Conservation (phyloP, 1,140 invertebrate genomes). For the Physella acuta region DNA sequence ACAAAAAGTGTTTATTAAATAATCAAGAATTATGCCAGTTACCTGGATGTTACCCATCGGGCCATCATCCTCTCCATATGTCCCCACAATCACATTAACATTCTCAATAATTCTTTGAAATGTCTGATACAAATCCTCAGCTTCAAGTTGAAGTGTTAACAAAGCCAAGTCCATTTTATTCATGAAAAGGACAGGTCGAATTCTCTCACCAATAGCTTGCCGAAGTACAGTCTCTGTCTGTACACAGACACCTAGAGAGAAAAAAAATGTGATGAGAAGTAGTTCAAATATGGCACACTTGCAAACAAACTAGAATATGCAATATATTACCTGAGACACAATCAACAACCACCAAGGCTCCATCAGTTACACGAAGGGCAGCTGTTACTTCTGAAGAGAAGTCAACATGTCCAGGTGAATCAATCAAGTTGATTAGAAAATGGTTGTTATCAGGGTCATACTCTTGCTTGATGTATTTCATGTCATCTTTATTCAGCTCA, state of each 20-base stretch:
- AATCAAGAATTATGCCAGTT: conserved; percentile 18
- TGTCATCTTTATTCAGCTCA: conserved; percentile 88
- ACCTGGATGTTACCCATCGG: conserved; percentile 88
- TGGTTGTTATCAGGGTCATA: conserved; percentile 76
- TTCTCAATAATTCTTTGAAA: conserved; percentile 99
- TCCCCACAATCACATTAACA: conserved; percentile 99
- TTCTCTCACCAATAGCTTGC: conserved; percentile 98
- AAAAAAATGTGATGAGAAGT: neutral
- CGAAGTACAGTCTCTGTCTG: conserved; percentile 98
- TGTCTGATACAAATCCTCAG: conserved; percentile 96
- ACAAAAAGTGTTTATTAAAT: neutral
- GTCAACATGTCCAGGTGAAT: conserved; percentile 99
- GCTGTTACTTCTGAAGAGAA: conserved; percentile 99
- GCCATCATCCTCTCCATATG: conserved; percentile 94
- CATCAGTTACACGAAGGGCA: conserved; percentile 97
- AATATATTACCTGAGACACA: conserved; percentile 85
- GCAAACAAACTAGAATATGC: conserved; percentile 7
- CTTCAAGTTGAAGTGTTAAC: conserved; percentile 88
- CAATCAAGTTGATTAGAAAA: conserved; percentile 99
- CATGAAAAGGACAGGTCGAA: conserved; percentile 99
- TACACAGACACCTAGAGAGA: conserved; percentile 89
- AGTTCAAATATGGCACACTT: neutral
- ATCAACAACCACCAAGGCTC: conserved; percentile 98
- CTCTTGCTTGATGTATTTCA: conserved; percentile 83
- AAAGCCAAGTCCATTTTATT: conserved; percentile 99